A percentile compares a stretch with the other conserved stretches of the same genome.
Conservation (phyloP, 2,113 vertebrate genomes). For the Varanus komodoensis region DNA sequence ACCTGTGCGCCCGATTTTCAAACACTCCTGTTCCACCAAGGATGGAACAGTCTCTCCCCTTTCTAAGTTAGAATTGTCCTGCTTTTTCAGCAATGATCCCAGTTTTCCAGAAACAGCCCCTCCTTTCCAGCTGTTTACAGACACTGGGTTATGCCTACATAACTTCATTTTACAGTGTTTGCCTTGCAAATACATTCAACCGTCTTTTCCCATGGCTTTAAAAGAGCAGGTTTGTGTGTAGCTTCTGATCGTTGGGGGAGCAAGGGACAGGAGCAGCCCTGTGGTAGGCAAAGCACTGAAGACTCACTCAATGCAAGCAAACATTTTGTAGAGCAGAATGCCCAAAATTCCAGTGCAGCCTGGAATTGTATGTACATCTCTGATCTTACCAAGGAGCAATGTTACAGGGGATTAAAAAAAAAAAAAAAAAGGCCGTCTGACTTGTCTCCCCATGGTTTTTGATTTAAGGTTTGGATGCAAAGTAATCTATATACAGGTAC, state of each 20-base stretch:
- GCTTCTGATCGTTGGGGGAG: background rate
- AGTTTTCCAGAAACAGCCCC: background rate
- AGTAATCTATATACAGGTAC: background rate
- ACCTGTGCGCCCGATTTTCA: background rate
- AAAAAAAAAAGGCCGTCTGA: background rate
- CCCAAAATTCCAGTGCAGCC: too few species aligned
- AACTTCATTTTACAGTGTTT: too few species aligned
- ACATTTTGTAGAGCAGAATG: background rate
- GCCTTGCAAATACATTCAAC: background rate
- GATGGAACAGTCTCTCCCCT: background rate
- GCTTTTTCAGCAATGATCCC: background rate
- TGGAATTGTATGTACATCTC: too few species aligned
- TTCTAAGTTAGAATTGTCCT: background rate
- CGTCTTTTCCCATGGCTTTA: too few species aligned
- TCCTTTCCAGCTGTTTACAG: background rate
- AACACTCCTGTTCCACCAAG: slow-evolving; percentile 16
- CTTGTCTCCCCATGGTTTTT: background rate
- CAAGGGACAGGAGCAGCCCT: too few species aligned
- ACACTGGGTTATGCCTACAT: background rate
- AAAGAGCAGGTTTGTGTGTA: background rate
- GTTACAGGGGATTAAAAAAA: background rate
- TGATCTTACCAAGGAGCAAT: too few species aligned
- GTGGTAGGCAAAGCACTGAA: background rate
- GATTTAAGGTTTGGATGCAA: background rate
- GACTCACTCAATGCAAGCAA: too few species aligned